Evolutionary conservation across 2,888 invertebrate genomes (phyloP), one percentile per base, ranked within the genome.

Genomic region (Ichneumoninae sp.): DNA sequence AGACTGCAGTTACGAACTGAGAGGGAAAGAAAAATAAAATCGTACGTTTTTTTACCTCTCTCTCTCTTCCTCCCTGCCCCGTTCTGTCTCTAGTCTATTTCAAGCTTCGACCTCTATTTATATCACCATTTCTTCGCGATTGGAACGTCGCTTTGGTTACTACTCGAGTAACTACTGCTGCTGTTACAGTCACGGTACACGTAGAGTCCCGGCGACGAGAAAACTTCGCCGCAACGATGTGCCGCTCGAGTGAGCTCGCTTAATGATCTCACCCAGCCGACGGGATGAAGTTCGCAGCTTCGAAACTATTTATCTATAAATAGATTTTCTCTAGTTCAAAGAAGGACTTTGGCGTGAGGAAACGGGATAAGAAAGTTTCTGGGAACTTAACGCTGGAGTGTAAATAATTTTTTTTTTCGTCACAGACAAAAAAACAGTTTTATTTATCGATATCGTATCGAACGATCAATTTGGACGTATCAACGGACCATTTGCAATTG

Each of bases 1-100:
- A 57, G 63, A 50, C 26, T 44, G 85, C 84, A 83, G 86, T 85
- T 85, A 81, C 75, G 78, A 87, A 69, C 83, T 77, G 22, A 54
- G 10, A 30, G 66, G 63, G 54, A 33, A 30, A 52, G 50, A 69
- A 68, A 19, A 77, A 71, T 77, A 77, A 73, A 70, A 81, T 77
- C 40, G 54, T 78, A 85, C 26, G 71, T 52, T 81, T 82, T 83
- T 76, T 70, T 7, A 6, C 26, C 30, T 8, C 74, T 10, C 40
- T 10, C 10, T 7, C 36, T 44, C 44, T 44, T 0, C 13, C 1
- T 44, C 44, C 13, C 44, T 16, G 44, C 16, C 1, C 16, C 4
- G 16, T 16, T 47, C 44, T 47, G 79, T 26, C 30, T 65, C 50
- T 52, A 63, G 69, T 79, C 82, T 82, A 79, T 82, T 82, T 79